phyloP scores from a whole-genome alignment of 2,888 invertebrate genomes.

The Rotaria magnacalcarata region DNA sequence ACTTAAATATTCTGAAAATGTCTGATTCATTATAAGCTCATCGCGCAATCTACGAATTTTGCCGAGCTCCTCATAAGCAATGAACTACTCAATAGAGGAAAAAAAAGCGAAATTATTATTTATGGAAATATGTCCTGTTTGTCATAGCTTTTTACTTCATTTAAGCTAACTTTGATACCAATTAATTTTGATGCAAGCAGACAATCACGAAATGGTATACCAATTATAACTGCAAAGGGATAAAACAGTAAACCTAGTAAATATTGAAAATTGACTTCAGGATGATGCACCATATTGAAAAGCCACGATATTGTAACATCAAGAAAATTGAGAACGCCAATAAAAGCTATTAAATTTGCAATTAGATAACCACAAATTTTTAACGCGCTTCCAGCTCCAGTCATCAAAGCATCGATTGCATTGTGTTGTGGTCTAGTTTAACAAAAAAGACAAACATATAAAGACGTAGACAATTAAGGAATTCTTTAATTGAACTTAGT shows the following conservation, averaged over 20 bases:
- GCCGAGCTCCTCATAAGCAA: constrained; percentile 73
- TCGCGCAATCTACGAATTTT: constrained; percentile 30
- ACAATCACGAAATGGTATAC: constrained; percentile 66
- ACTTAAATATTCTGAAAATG: constrained; percentile 28
- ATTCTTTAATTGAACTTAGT: too few relatives aligned
- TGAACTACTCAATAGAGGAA: constrained; percentile 63
- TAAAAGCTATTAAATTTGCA: constrained; percentile 44
- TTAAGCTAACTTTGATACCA: constrained; percentile 81
- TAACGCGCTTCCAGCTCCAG: not conserved
- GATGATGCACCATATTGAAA: not conserved
- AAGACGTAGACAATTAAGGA: not conserved
- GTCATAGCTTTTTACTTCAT: constrained; percentile 63
- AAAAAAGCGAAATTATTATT: not conserved
- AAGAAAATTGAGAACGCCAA: constrained; percentile 39
- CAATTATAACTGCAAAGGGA: constrained; percentile 83
- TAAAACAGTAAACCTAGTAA: constrained; percentile 68
- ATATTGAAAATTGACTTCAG: constrained; percentile 35
- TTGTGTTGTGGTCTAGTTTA: not conserved
- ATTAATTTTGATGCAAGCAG: constrained; percentile 75
- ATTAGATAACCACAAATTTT: constrained; percentile 36
- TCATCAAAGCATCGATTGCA: constrained; percentile 30
- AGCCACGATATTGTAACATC: constrained; percentile 35
- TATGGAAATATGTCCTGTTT: too few relatives aligned
- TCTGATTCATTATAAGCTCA: constrained; percentile 32
- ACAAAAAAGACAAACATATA: not conserved